A percentile compares a stretch with the other conserved stretches of the same genome.
These are phyloP conservation scores for Drosophila triauraria DNA, from an alignment of 1,140 invertebrate species.

Conservation along the genomic window DNA sequence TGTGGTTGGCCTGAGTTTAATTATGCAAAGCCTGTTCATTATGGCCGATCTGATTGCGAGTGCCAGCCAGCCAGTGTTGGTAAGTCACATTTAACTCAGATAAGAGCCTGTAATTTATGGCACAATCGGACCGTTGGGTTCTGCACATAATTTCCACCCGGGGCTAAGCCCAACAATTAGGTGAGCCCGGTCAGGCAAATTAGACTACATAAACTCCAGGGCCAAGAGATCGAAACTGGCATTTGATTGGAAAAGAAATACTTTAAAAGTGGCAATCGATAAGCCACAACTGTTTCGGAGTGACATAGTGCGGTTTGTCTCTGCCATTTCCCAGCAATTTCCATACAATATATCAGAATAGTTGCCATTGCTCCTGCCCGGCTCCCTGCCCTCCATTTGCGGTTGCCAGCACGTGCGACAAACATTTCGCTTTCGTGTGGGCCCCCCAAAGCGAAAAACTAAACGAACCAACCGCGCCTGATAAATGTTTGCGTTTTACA, in stretches of 20 bases:
- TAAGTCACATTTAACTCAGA: constrained; percentile 50
- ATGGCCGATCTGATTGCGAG: constrained; percentile 39
- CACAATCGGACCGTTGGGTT: constrained; percentile 30
- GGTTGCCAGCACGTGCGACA: constrained; percentile 49
- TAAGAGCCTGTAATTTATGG: constrained; percentile 57
- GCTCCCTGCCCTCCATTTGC: constrained; percentile 14
- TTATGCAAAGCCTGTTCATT: constrained; percentile 65
- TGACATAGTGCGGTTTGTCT: constrained; percentile 11
- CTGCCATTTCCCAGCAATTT: constrained; percentile 8
- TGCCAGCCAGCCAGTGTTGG: constrained; percentile 31
- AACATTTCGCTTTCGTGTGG: constrained; percentile 36
- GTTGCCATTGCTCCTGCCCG: constrained; percentile 4
- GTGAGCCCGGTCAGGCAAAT: constrained; percentile 46
- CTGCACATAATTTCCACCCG: constrained; percentile 36
- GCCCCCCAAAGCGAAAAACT: neutral
- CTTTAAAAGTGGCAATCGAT: constrained; percentile 20
- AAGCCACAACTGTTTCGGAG: constrained; percentile 30
- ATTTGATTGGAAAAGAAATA: neutral
- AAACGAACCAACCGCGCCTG: constrained; percentile 15
- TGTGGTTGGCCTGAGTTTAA: constrained; percentile 45
- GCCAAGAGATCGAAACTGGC: neutral
- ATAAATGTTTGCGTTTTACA: constrained; percentile 49
- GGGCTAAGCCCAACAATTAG: constrained; percentile 52
- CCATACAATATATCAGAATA: constrained; percentile 35
- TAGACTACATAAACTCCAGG: constrained; percentile 52